These are phyloP conservation scores for Ondatra zibethicus DNA, from an alignment of 2,113 vertebrate species.

Conservation along the genomic window DNA sequence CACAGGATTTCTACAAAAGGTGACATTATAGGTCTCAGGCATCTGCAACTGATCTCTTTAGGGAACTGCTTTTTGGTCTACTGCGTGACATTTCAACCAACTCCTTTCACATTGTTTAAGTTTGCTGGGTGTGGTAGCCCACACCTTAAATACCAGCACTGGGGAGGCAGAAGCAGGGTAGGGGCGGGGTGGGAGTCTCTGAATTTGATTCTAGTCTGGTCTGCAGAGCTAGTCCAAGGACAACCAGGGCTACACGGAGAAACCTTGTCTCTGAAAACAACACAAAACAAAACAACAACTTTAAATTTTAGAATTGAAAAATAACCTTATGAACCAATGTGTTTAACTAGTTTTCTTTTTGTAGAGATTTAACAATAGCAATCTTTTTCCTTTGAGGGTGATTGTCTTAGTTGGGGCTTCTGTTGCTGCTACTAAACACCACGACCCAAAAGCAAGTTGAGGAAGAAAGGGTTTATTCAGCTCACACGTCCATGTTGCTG, in stretches of 20 bases:
- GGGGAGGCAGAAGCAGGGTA: not conserved
- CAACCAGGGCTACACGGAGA: not conserved
- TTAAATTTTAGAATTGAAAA: not conserved
- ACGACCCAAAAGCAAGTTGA: not conserved
- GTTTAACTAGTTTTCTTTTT: slow-evolving; percentile 2
- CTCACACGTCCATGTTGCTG: not conserved
- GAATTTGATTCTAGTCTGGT: not conserved
- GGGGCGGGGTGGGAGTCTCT: not conserved
- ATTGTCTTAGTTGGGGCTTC: not conserved
- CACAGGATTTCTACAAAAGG: not conserved
- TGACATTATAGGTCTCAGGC: not conserved
- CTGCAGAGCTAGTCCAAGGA: not conserved
- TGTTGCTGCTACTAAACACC: not conserved
- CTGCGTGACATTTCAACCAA: not conserved
- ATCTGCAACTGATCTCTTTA: not conserved
- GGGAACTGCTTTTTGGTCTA: not conserved
- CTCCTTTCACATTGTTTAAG: not conserved
- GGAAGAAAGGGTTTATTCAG: not conserved
- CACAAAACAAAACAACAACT: not conserved
- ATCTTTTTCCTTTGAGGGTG: not conserved
- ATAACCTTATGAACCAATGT: not conserved
- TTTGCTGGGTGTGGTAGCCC: not conserved
- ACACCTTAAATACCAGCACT: not conserved
- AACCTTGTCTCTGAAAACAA: not conserved
- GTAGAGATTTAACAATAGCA: slow-evolving; percentile 13